Base-by-base conservation (phyloP, 2,797 vertebrate species). In the Rhinatrema bivittatum region DNA sequence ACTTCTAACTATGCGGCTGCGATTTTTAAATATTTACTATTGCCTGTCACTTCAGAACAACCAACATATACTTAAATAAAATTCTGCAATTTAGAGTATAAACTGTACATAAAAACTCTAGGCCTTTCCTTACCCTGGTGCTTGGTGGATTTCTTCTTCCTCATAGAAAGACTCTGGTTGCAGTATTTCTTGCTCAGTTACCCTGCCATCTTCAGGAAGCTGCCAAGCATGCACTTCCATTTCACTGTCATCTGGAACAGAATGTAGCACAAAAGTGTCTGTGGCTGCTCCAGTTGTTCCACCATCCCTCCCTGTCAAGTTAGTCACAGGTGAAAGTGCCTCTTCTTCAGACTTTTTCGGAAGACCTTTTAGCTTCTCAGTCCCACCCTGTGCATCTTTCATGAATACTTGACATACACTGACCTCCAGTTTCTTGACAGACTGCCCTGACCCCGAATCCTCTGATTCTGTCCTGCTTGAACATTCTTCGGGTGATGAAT, bases 391-490 rank as follows among this genome's bases (percentile, higher is more conserved):
- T n/a, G n/a, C n/a, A n/a, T n/a, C n/a, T n/a, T n/a, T n/a, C n/a
- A n/a, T n/a, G n/a, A 25, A 25, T 15, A 38, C 9, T 9, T 58
- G 50, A 18, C 29, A 33, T 42, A 25, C 40, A 43, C 17, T 29
- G n/a, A 43, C 16, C 39, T 49, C 25, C 8, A 53, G 38, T 21
- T 66, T 69, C 68, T 68, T 60, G 0, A 48, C 50, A 34, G 70
- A 54, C 44, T 52, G 18, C 30, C 31, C 42, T 0, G 60, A 53
- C 10, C 38, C 74, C 29, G 66, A 74, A 37, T 72, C 29, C 17
- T 64, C 67, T n/a, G 71, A 74, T n/a, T 68, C 63, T 39, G 57
- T 56, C 16, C 66, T 20, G 1, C 62, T 74, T 51, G 68, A 83
- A 35, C 56, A 68, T 41, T 79, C 59, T 58, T 60, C 65, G 43